Percentiles rank a stretch among this genome's conserved stretches.
Conservation (phyloP, 2,888 invertebrate genomes). For the Perizoma affinitatum region DNA sequence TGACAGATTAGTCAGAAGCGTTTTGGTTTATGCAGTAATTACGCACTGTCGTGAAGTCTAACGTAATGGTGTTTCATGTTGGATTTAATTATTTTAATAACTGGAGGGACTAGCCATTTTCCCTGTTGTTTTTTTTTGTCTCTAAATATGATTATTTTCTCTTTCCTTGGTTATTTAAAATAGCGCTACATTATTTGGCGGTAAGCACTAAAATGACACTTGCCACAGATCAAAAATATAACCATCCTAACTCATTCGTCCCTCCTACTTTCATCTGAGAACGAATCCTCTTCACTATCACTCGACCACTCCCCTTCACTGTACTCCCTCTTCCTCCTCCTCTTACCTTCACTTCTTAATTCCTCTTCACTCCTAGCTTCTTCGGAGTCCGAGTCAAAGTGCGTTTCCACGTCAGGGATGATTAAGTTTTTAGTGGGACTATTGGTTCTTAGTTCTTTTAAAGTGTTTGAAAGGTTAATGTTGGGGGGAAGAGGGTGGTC, state of each 20-base stretch:
- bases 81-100: too few relatives aligned
- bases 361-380: slow-evolving; percentile 39
- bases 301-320: slow-evolving; percentile 81
- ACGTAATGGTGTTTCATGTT: too few relatives aligned
- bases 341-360: too few relatives aligned
- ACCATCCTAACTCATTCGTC: slow-evolving; percentile 16
- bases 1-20: too few relatives aligned
- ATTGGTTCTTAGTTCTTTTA: slow-evolving; percentile 64
- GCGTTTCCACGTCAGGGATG: slow-evolving; percentile 28
- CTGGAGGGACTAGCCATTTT: too few relatives aligned
- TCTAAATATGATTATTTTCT: too few relatives aligned
- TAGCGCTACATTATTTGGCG: neutral
- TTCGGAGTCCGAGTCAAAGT: slow-evolving; percentile 43
- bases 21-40: too few relatives aligned
- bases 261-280: slow-evolving; percentile 12
- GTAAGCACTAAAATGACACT: neutral
- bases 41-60: too few relatives aligned
- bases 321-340: slow-evolving; percentile 60
- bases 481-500: slow-evolving; percentile 50
- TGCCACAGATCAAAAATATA: neutral
- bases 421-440: slow-evolving; percentile 69
- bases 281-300: slow-evolving; percentile 66
- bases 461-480: slow-evolving; percentile 65
- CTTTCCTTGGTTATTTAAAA: neutral
- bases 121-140: too few relatives aligned